These are phyloP conservation scores for Timema cristinae DNA, from an alignment of 2,888 invertebrate genomes.

Conservation along the genomic window DNA sequence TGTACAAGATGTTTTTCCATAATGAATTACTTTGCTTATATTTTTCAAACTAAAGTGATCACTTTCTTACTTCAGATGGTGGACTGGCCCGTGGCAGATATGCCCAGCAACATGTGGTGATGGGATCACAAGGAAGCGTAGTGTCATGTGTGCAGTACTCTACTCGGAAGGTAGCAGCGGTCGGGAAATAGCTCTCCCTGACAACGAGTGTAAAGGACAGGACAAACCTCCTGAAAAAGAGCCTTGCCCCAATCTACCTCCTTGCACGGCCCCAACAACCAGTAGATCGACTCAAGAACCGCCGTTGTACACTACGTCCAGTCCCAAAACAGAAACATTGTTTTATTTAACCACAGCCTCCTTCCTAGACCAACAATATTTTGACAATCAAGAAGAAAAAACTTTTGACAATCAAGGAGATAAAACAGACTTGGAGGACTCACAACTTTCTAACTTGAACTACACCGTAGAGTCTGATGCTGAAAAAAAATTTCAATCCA, in stretches of 20 bases:
- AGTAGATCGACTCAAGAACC: background rate
- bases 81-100: conserved; percentile 81
- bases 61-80: conserved; percentile 55
- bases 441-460: too few relatives aligned
- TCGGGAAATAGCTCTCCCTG: conserved; percentile 70
- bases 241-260: conserved; percentile 55
- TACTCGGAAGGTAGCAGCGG: conserved; percentile 45
- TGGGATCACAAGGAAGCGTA: conserved; percentile 52
- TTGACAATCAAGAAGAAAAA: too few relatives aligned
- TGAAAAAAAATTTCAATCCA: too few relatives aligned
- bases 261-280: conserved; percentile 40
- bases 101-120: conserved; percentile 66
- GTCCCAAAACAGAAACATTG: too few relatives aligned
- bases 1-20: too few relatives aligned
- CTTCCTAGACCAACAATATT: too few relatives aligned
- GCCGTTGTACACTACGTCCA: background rate
- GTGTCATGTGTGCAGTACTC: conserved; percentile 63
- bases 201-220: conserved; percentile 63
- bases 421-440: too few relatives aligned
- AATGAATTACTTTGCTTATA: too few relatives aligned
- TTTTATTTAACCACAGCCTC: too few relatives aligned
- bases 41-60: too few relatives aligned
- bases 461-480: too few relatives aligned
- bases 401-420: too few relatives aligned
- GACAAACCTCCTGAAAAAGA: conserved; percentile 64